Conservation (phyloP, 2,113 vertebrate genomes). For the Synchiropus splendidus region DNA sequence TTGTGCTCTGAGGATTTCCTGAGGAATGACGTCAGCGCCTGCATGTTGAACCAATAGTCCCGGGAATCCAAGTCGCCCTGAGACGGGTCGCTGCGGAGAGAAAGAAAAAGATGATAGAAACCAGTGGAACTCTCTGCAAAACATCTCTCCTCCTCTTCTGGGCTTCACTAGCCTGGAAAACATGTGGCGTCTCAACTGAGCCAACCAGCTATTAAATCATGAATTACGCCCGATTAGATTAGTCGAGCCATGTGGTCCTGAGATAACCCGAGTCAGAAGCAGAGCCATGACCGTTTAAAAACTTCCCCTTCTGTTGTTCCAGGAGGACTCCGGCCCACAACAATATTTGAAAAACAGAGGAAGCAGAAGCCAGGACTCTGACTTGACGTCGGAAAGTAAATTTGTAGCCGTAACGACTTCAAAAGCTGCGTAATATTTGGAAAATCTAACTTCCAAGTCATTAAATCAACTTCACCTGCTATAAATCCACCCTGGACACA, state of each 20-base stretch:
- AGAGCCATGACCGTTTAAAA: slow-evolving; percentile 6
- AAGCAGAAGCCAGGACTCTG: too few relatives aligned
- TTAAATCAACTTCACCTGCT: too few relatives aligned
- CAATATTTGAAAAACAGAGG: too few relatives aligned
- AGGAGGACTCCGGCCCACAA: too few relatives aligned
- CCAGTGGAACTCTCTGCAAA: slow-evolving; percentile 9
- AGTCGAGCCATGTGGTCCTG: slow-evolving; percentile 30
- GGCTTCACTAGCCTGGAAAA: slow-evolving; percentile 47
- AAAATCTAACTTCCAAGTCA: too few relatives aligned
- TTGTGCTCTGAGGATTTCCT: slow-evolving; percentile 91
- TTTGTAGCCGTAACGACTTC: too few relatives aligned
- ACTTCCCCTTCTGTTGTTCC: background rate
- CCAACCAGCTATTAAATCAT: slow-evolving; percentile 51
- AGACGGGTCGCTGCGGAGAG: slow-evolving; percentile 77
- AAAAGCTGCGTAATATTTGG: too few relatives aligned
- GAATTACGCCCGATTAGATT: slow-evolving; percentile 49
- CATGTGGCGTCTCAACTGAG: slow-evolving; percentile 17
- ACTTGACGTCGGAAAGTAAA: too few relatives aligned
- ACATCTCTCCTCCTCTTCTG: slow-evolving; percentile 23
- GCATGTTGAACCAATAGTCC: slow-evolving; percentile 99
- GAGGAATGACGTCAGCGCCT: slow-evolving; percentile 92
- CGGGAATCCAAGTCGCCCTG: slow-evolving; percentile 83
- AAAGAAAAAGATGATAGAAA: slow-evolving; percentile 17
- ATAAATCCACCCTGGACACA: too few relatives aligned
- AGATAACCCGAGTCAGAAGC: slow-evolving; percentile 19